Conservation (phyloP, 1,140 invertebrate genomes). For the Pararge aegeria region DNA sequence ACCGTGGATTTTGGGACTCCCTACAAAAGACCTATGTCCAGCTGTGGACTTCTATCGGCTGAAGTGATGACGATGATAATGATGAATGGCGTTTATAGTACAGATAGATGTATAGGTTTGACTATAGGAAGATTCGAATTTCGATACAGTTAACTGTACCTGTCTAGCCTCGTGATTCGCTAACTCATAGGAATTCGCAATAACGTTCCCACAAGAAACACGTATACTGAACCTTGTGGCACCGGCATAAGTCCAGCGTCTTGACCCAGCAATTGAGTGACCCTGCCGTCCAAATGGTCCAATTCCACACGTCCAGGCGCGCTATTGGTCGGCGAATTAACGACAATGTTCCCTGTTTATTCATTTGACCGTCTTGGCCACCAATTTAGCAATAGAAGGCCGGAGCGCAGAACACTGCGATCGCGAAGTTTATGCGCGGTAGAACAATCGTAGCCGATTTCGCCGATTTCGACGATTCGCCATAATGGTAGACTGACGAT, state of each 20-base stretch:
- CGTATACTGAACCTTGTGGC: slow-evolving; percentile 18
- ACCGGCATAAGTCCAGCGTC: slow-evolving; percentile 28
- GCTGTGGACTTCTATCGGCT: too few species aligned
- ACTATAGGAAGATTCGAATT: too few species aligned
- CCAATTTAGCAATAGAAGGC: slow-evolving; percentile 64
- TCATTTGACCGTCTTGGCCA: slow-evolving; percentile 58
- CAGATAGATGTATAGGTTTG: too few species aligned
- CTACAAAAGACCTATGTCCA: too few species aligned
- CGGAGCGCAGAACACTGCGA: slow-evolving; percentile 26
- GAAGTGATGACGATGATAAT: too few species aligned
- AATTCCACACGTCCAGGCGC: slow-evolving; percentile 53
- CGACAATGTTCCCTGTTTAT: slow-evolving; percentile 68
- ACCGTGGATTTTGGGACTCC: too few species aligned
- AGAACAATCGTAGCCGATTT: neutral
- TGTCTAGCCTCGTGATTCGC: neutral
- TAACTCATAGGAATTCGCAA: neutral
- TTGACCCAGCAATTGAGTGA: slow-evolving; percentile 56
- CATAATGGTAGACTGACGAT: slow-evolving; percentile 63
- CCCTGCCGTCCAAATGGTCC: slow-evolving; percentile 66
- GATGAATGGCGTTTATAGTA: too few species aligned
- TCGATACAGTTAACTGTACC: too few species aligned
- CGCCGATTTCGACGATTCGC: neutral
- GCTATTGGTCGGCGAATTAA: slow-evolving; percentile 71
- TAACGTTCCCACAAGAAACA: neutral
- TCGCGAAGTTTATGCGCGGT: slow-evolving; percentile 30